phyloP scores from a whole-genome alignment of 2,888 invertebrate species.

The Eupelmus urozonus region DNA sequence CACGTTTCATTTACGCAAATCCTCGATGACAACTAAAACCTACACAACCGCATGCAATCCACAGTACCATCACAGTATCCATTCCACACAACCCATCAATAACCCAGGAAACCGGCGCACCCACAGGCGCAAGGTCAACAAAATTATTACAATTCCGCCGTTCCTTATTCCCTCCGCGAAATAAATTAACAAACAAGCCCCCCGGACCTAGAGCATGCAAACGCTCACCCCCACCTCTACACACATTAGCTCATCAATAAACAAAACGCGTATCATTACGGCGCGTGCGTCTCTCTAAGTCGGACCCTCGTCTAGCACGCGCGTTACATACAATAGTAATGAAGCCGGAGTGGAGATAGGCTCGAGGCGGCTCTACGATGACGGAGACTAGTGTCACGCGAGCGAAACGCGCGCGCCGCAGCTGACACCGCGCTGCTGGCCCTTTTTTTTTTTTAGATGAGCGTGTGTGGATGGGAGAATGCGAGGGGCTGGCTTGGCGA shows the following conservation, averaged over 20 bases:
- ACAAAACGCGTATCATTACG: background rate
- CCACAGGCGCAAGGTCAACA: too few relatives aligned
- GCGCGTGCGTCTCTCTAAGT: background rate
- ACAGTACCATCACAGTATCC: too few relatives aligned
- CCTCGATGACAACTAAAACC: too few relatives aligned
- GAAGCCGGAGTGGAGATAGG: slow-evolving; percentile 66
- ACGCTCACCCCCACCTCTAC: background rate
- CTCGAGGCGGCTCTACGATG: slow-evolving; percentile 61
- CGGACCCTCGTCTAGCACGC: background rate
- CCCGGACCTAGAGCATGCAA: background rate
- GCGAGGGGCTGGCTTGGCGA: too few relatives aligned
- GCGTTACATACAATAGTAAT: slow-evolving; percentile 69
- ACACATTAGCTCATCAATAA: background rate
- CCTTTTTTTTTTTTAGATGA: too few relatives aligned
- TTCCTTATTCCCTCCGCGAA: background rate
- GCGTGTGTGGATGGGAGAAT: too few relatives aligned
- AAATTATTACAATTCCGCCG: background rate
- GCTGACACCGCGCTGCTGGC: background rate
- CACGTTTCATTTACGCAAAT: too few relatives aligned
- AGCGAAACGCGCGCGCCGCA: background rate
- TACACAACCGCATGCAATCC: too few relatives aligned
- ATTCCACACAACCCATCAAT: too few relatives aligned
- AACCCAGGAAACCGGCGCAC: too few relatives aligned
- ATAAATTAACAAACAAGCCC: background rate
- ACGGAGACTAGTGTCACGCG: too few relatives aligned